Evolutionary conservation across 2,113 vertebrate species (phyloP), one percentile per base, ranked within the genome.

Genomic region (Nestor notabilis): DNA sequence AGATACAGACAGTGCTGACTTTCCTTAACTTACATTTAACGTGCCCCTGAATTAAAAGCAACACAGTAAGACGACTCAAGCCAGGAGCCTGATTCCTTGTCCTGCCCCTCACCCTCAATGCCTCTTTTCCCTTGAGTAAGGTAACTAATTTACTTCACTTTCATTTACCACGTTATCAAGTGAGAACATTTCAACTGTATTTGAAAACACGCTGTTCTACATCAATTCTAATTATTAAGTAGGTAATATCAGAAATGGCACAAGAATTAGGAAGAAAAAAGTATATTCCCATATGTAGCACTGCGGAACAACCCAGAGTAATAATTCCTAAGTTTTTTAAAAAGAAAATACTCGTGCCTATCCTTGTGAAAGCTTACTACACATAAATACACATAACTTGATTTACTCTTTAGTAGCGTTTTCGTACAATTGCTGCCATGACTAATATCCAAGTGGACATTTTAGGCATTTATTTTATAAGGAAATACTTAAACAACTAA

Each of bases 271-370:
- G 24, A 68, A 68, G 5, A 50, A 78, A 43, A 47, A 63, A 37
- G 11, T 27, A 24, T n/a, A 87, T 61, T 89, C 27, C 31, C n/a
- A 61, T 4, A 52, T 0, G 2, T 12, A 74, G n/a, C 44, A 86
- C 9, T 39, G 28, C 80, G 35, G 41, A 35, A 53, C 20, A 25
- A 28, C 39, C 46, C 44, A 49, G 17, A 79, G 9, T 16, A 5
- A 29, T 14, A 58, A 58, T 58, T 35, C 9, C n/a, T n/a, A 23
- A 24, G 24, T 64, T 55, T 76, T 83, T 33, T 0, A 5, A 55
- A 50, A 29, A 41, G 18, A 68, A 77, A 78, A 96, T 20, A 64
- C 20, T 74, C 33, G 43, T 21, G 13, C 2, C 31, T 0, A 0
- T 44, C 37, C 29, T 78, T 66, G 25, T 78, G 13, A 68, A 96